Evolutionary conservation across 2,113 vertebrate genomes (phyloP).

Genomic region (Talpa occidentalis): DNA sequence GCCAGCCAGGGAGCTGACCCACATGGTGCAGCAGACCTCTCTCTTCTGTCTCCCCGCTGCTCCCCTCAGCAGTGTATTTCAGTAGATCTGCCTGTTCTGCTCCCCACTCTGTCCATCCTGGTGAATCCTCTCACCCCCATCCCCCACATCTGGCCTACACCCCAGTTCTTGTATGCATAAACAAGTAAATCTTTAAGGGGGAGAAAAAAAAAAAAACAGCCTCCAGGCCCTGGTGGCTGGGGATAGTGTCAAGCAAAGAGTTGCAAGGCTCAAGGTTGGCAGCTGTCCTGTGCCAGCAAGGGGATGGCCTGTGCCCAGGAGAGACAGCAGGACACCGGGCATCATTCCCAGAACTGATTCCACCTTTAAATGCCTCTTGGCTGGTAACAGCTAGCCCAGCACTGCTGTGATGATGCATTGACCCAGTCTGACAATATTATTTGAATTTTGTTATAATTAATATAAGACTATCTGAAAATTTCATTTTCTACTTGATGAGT

Average conservation of each 20-base stretch:
- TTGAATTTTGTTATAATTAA: not conserved
- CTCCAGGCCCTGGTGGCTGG: not conserved
- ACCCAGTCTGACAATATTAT: not conserved
- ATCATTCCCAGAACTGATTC: not conserved
- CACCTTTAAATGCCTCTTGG: not conserved
- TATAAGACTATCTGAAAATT: not conserved
- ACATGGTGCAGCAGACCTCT: too few species aligned
- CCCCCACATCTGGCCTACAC: too few species aligned
- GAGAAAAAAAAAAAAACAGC: too few species aligned
- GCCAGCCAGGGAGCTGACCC: too few species aligned
- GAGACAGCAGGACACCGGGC: rapidly evolving
- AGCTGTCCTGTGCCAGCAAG: not conserved
- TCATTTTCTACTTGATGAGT: not conserved
- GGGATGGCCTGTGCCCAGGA: rapidly evolving
- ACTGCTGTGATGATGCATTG: not conserved
- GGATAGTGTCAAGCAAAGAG: not conserved
- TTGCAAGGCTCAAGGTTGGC: not conserved
- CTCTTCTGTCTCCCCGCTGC: too few species aligned
- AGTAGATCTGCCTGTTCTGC: too few species aligned
- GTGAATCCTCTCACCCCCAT: too few species aligned
- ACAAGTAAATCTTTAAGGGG: too few species aligned
- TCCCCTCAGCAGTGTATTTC: too few species aligned
- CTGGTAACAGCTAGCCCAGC: not conserved
- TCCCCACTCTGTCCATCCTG: too few species aligned
- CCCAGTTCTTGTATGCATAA: too few species aligned